phyloP scores from a whole-genome alignment of 2,113 vertebrate species.

The Zootoca vivipara region DNA sequence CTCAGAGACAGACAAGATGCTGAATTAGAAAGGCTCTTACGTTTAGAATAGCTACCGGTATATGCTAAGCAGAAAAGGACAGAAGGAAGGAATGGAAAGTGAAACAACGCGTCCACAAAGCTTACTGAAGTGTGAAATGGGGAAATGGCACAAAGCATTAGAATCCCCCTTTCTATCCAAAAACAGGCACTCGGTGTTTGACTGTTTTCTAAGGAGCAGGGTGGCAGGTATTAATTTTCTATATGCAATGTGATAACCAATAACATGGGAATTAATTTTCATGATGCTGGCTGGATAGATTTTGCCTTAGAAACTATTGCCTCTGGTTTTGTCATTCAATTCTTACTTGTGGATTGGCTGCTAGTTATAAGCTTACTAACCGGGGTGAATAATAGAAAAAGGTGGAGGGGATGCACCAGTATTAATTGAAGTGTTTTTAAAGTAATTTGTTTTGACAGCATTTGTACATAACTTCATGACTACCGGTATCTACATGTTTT shows the following conservation, averaged over 20 bases:
- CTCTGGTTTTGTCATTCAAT: slow-evolving; percentile 22
- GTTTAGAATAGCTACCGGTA: background rate
- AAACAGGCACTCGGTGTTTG: background rate
- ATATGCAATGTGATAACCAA: background rate
- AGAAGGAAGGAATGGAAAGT: slow-evolving; percentile 14
- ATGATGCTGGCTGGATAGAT: slow-evolving; percentile 8
- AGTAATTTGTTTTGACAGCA: slow-evolving; percentile 18
- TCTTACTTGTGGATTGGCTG: background rate
- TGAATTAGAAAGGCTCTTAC: background rate
- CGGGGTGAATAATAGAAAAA: slow-evolving; percentile 14
- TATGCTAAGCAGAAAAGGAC: background rate
- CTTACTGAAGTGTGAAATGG: background rate
- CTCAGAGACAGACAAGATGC: background rate
- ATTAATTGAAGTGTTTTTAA: background rate
- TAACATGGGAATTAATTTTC: slow-evolving; percentile 15
- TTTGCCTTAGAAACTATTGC: slow-evolving; percentile 30
- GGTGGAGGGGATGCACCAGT: background rate
- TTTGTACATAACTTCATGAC: slow-evolving; percentile 24
- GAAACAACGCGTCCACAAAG: background rate
- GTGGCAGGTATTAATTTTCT: background rate
- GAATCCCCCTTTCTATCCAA: background rate
- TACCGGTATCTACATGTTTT: slow-evolving; percentile 1
- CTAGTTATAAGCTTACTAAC: background rate
- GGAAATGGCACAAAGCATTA: too few species aligned
- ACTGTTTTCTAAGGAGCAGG: background rate